Base-by-base conservation (phyloP, 2,113 vertebrate species). In the Cyprinodon tularosa region DNA sequence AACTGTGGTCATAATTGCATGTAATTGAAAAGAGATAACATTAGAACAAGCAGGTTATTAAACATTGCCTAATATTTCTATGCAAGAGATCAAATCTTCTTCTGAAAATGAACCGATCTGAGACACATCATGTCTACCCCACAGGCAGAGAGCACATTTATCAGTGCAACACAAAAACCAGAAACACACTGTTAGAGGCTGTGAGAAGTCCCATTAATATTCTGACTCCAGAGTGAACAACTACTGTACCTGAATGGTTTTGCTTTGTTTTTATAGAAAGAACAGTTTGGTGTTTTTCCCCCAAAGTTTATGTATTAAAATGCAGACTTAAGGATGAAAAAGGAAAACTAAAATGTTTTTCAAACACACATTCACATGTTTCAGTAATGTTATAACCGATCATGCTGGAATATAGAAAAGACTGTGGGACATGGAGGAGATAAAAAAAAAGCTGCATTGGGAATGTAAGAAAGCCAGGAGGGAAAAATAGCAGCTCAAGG, bases 401-500 rank as follows among this genome's bases (percentile, higher is more conserved):
- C 59, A 74, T 17, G 0, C 63, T 76, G 66, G 82, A 87, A 84
- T 80, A 59, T 22, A 69, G 77, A 85, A 53, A 80, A 76, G 83
- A 78, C 87, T 66, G 71, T 80, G 71, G 59, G 77, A 88, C 75
- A 85, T 36, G 60, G 66, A 83, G 83, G 62, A 78, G 61, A 75
- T 70, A 7, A 57, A 50, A 50, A 5, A 17, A 86, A 88, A 84
- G 84, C 83, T 82, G 80, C 88, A 88, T 88, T 71, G 65, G 72
- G 75, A 84, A 88, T 84, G 77, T 77, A 89, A 72, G 69, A 77
- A 82, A 87, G 82, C 83, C 85, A 76, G 77, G 73, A 80, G 87
- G 83, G 79, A 65, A 77, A 86, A 88, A 91, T 74, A 92, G 80
- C 86, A 87, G 86, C 86, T 88, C 76, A 59, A 74, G 83, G 89